Conservation (phyloP, 92 coral and sea anemone genomes). For the Chrysogorgia sp. region DNA sequence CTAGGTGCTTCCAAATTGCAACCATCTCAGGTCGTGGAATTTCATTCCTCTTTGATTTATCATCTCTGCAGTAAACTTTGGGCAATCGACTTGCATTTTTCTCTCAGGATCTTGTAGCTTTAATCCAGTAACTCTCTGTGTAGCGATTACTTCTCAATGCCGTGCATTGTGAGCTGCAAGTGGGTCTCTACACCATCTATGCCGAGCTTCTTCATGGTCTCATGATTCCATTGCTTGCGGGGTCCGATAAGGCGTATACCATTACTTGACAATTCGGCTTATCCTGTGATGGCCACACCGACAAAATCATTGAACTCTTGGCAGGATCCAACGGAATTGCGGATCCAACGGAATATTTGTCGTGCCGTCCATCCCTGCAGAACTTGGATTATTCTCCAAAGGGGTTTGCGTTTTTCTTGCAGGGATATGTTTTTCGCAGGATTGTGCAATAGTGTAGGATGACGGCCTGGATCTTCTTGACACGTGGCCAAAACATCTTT, state of each 20-base stretch:
- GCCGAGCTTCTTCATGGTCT: constrained; percentile 13
- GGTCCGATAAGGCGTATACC: constrained; percentile 15
- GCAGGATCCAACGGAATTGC: no score
- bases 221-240: constrained; percentile 16
- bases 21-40: constrained; percentile 54
- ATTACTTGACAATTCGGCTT: constrained; percentile 16
- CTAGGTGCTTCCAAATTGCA: constrained; percentile 46
- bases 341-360: no score
- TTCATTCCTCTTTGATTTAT: constrained; percentile 38
- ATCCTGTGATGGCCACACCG: constrained; percentile 2
- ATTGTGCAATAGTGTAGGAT: constrained; percentile 57
- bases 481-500: constrained; percentile 52
- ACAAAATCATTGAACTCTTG: constrained; percentile 3
- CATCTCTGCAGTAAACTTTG: constrained; percentile 48
- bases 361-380: no score
- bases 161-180: constrained; percentile 44
- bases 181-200: constrained; percentile 20
- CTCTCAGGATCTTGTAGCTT: constrained; percentile 42
- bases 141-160: constrained; percentile 46
- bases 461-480: constrained; percentile 41
- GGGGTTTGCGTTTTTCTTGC: constrained; percentile 4
- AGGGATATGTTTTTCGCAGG: constrained; percentile 36
- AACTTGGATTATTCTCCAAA: no score
- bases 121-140: constrained; percentile 47
- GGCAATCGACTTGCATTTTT: constrained; percentile 41